Conservation (phyloP, 2,113 vertebrate genomes). For the Steatornis caripensis region DNA sequence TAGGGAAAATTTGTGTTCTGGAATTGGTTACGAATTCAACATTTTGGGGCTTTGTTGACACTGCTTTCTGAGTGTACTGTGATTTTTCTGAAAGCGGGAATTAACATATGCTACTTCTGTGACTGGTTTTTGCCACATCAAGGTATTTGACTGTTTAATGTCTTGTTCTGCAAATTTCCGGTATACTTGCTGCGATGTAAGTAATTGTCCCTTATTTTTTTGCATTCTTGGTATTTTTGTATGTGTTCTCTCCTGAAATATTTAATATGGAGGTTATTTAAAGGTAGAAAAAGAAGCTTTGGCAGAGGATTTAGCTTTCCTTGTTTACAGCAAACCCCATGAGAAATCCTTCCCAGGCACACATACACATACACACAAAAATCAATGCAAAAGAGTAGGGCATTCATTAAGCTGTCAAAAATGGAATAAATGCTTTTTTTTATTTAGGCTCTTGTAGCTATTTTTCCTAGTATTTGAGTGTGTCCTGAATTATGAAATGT, state of each 20-base stretch:
- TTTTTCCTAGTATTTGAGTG: constrained; percentile 41
- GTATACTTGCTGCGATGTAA: background rate
- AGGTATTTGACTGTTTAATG: background rate
- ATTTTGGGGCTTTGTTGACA: background rate
- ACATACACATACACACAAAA: background rate
- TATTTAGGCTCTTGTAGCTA: constrained; percentile 47
- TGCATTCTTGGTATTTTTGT: background rate
- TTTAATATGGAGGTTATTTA: background rate
- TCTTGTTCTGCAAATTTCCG: background rate
- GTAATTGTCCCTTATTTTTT: background rate
- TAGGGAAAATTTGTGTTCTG: background rate
- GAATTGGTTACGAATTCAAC: background rate
- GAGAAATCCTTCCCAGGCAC: constrained; percentile 46
- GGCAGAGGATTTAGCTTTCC: background rate
- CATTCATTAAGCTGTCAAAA: constrained; percentile 70
- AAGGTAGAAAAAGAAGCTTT: background rate
- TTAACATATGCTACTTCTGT: background rate
- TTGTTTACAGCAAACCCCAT: constrained; percentile 41
- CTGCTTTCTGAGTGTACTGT: background rate
- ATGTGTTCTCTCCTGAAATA: background rate
- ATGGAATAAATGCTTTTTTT: constrained; percentile 44
- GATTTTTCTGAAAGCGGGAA: background rate
- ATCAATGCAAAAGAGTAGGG: constrained; percentile 65
- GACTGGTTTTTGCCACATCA: background rate
- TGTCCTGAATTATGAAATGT: constrained; percentile 52